Conservation (phyloP, 2,797 vertebrate species). For the Gobionotothen gibberifrons region DNA sequence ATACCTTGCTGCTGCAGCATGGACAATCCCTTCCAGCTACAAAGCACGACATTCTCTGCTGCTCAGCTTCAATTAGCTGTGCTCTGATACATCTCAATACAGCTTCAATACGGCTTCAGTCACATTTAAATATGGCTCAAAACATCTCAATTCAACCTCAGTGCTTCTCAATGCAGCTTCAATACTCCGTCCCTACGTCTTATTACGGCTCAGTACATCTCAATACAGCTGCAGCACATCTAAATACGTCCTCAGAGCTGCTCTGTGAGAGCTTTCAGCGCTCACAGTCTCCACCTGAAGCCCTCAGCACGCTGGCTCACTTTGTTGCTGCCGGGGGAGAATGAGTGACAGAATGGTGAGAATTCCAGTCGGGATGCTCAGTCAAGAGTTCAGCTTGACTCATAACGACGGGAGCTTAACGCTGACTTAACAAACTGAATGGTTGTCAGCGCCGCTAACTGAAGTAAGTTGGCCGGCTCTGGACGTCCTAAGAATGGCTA, state of each 20-base stretch:
- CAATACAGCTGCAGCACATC: slow-evolving; percentile 72
- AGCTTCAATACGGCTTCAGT: slow-evolving; percentile 61
- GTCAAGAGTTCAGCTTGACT: slow-evolving; percentile 79
- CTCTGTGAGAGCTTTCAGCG: slow-evolving; percentile 57
- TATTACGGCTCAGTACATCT: slow-evolving; percentile 78
- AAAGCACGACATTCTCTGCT: slow-evolving; percentile 79
- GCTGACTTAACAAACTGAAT: slow-evolving; percentile 79
- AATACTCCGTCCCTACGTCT: slow-evolving; percentile 62
- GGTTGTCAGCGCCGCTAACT: slow-evolving; percentile 62
- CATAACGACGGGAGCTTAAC: slow-evolving; percentile 71
- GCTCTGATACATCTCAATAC: slow-evolving; percentile 84
- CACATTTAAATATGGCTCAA: slow-evolving; percentile 80
- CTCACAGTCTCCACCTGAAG: slow-evolving; percentile 65
- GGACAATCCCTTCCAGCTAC: slow-evolving; percentile 74
- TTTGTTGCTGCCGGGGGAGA: slow-evolving; percentile 63
- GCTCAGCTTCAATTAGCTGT: slow-evolving; percentile 84
- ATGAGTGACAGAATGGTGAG: slow-evolving; percentile 68
- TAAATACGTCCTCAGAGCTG: slow-evolving; percentile 59
- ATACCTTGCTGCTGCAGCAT: slow-evolving; percentile 67
- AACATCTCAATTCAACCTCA: slow-evolving; percentile 82
- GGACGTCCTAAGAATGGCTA: slow-evolving; percentile 49
- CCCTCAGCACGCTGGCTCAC: slow-evolving; percentile 40
- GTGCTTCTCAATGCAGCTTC: slow-evolving; percentile 73
- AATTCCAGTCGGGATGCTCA: slow-evolving; percentile 67
- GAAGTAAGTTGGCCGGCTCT: slow-evolving; percentile 48